Evolutionary conservation across 2,888 invertebrate species (phyloP).

Genomic region (Polyommatus iphigenia): DNA sequence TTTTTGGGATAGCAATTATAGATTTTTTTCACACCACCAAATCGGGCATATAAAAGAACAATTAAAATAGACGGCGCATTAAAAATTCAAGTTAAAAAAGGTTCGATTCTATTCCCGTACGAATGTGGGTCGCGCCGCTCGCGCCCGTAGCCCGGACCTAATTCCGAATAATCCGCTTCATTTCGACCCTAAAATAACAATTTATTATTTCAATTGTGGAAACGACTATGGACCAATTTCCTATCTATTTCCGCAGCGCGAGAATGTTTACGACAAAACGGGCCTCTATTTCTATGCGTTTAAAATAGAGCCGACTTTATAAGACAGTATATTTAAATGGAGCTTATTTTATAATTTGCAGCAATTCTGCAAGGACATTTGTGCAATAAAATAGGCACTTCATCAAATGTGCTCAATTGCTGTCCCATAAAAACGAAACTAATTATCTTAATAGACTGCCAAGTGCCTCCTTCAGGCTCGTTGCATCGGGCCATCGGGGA

Average conservation of each 20-base stretch:
- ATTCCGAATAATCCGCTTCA: conserved; percentile 21
- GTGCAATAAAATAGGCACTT: conserved; percentile 18
- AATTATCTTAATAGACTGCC: conserved; percentile 19
- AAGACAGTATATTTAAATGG: not conserved
- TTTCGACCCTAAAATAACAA: conserved; percentile 26
- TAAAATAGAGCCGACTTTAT: not conserved
- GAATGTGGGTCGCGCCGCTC: conserved; percentile 17
- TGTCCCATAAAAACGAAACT: conserved; percentile 23
- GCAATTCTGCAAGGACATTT: conserved; percentile 1
- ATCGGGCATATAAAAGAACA: not conserved
- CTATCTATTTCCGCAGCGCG: not conserved
- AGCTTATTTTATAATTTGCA: not conserved
- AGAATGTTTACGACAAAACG: conserved; percentile 13
- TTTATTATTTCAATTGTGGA: conserved; percentile 25
- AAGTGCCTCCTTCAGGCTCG: conserved; percentile 3
- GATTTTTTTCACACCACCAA: not conserved
- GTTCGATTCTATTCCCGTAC: conserved; percentile 24
- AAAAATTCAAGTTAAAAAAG: conserved; percentile 22
- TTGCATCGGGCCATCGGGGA: not conserved
- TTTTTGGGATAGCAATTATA: not conserved
- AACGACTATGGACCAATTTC: conserved; percentile 19
- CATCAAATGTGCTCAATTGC: conserved; percentile 21
- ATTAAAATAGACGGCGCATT: conserved; percentile 16
- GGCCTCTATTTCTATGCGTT: not conserved
- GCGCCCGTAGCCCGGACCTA: not conserved